Base-by-base conservation (phyloP, 35 echinoderm and acorn worm species). In the Nesometra sesokonis region DNA sequence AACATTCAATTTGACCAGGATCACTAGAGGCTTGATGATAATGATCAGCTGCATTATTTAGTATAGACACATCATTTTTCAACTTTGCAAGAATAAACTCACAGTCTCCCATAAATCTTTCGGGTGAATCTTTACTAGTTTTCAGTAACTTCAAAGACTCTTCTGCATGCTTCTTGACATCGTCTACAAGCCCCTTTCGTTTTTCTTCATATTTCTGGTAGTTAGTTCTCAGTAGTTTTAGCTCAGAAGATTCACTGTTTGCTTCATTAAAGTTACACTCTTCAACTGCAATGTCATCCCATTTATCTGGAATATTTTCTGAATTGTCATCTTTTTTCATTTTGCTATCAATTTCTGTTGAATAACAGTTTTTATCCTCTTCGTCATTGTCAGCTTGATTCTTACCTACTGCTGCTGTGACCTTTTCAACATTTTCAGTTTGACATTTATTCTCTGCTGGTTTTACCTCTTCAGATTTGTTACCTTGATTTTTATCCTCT, bases 61-160 rank as follows among this genome's bases (percentile, higher is more conserved):
- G 32, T 35, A 47, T 83, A 15, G 35, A 80, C 19, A 34, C 80
- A 83, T 89, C 87, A 32, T 77, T 89, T 21, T 84, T 82, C 31
- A 89, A 47, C 23, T 83, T 38, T 67, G 11, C 52, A 67, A 67
- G 52, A 67, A 67, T 67, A 67, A 67, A 27, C 23, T 67, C 52
- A 67, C 52, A 67, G 52, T 27, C 23, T 67, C 52, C 52, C 2
- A 67, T 2, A 19, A 67, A 19, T 19, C 23, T 11, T 27, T 43
- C 15, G 5, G 9, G 9, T 27, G 21, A 67, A 67, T 27, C 52
- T 67, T 67, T 67, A 67, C 52, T 67, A 2, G 23, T 67, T 67
- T 67, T 67, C 23, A 67, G 23, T 27, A 67, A 67, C 52, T 19
- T 67, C 52, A 67, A 27, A 5, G 52, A 67, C 21, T 67, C 23